phyloP scores from a whole-genome alignment of 2,888 invertebrate genomes.

The Allacma fusca region DNA sequence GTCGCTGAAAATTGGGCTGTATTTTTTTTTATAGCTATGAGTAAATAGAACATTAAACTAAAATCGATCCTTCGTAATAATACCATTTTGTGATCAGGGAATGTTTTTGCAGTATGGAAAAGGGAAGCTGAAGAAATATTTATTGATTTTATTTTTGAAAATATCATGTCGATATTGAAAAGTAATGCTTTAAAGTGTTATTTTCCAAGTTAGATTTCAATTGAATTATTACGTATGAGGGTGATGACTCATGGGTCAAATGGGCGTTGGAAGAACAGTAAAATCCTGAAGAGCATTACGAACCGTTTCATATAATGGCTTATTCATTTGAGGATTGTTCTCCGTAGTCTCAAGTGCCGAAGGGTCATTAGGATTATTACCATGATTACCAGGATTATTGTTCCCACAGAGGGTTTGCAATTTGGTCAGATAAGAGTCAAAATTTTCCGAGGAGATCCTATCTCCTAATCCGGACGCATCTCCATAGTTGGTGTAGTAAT shows the following conservation, averaged over 20 bases:
- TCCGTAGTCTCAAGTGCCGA: conserved; percentile 64
- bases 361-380: conserved; percentile 60
- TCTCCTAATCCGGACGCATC: conserved; percentile 66
- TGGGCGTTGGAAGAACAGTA: conserved; percentile 86
- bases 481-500: conserved; percentile 44
- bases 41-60: too few relatives aligned
- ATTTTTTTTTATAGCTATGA: too few relatives aligned
- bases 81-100: too few relatives aligned
- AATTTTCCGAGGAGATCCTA: conserved; percentile 84
- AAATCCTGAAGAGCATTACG: conserved; percentile 92
- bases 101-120: too few relatives aligned
- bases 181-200: too few relatives aligned
- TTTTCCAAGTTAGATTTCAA: too few relatives aligned
- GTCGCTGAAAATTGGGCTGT: too few relatives aligned
- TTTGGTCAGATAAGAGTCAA: conserved; percentile 91
- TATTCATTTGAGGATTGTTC: conserved; percentile 74
- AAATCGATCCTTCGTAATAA: too few relatives aligned
- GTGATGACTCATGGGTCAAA: conserved; percentile 68
- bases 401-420: conserved; percentile 81
- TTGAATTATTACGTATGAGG: neutral
- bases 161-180: too few relatives aligned
- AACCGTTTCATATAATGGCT: conserved; percentile 88
- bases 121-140: too few relatives aligned
- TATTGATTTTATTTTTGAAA: too few relatives aligned
- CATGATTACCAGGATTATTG: conserved; percentile 53